A percentile compares a stretch with the other conserved stretches of the same genome.
phyloP scores from a whole-genome alignment of 1,140 invertebrate genomes.

The Agraylea sexmaculata region DNA sequence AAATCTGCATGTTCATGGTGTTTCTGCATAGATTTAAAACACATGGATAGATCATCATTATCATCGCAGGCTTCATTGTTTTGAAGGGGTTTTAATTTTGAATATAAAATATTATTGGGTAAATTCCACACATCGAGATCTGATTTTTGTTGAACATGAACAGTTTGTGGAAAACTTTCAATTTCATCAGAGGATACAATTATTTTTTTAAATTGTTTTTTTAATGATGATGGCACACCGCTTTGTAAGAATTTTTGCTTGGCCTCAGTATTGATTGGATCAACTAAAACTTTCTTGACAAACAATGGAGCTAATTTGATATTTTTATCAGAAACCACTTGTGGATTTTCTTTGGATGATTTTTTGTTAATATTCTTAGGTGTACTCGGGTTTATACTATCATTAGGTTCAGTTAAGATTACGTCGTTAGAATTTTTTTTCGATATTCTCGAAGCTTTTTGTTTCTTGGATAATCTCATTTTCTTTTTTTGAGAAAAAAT shows the following conservation, averaged over 20 bases:
- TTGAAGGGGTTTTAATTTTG: constrained; percentile 14
- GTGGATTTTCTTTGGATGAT: constrained; percentile 20
- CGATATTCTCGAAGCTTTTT: constrained; percentile 14
- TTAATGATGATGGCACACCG: constrained; percentile 44
- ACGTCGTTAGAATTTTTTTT: constrained; percentile 5
- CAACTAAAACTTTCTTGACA: constrained; percentile 39
- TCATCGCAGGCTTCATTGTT: constrained; percentile 8
- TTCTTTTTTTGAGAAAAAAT: constrained; percentile 7
- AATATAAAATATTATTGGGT: constrained; percentile 22
- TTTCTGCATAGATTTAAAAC: constrained; percentile 1
- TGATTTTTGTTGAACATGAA: constrained; percentile 41
- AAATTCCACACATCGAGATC: constrained; percentile 15
- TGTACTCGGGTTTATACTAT: constrained; percentile 8
- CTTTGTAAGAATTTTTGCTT: constrained; percentile 47
- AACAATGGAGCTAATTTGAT: constrained; percentile 50
- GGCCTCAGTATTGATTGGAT: constrained; percentile 40
- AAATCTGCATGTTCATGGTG: constrained; percentile 4
- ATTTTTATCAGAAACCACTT: constrained; percentile 19
- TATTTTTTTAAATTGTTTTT: constrained; percentile 35
- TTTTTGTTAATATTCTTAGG: constrained; percentile 12
- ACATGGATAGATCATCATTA: neutral
- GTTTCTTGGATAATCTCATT: constrained; percentile 11
- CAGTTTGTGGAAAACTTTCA: constrained; percentile 38
- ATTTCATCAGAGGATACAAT: constrained; percentile 25
- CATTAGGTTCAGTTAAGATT: constrained; percentile 6